These are phyloP conservation scores for Fragum sueziense DNA, from an alignment of 2,888 invertebrate genomes.

Conservation along the genomic window DNA sequence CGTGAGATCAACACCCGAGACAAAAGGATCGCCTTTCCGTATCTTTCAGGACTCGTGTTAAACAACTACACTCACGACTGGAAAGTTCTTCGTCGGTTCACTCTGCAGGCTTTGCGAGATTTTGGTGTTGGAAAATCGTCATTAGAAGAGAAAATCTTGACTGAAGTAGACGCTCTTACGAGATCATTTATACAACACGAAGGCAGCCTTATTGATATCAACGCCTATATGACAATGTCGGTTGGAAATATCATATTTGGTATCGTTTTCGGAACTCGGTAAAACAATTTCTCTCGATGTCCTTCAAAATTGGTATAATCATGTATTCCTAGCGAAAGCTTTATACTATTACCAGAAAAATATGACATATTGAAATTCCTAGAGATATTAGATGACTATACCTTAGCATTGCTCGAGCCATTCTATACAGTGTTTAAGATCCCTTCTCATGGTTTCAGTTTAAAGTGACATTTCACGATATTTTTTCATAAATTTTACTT, in stretches of 20 bases:
- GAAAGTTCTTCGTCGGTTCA: constrained; percentile 53
- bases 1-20: neutral
- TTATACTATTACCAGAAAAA: too few species aligned
- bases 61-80: constrained; percentile 48
- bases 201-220: constrained; percentile 33
- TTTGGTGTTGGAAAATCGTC: constrained; percentile 64
- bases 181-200: constrained; percentile 33
- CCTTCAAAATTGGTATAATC: too few species aligned
- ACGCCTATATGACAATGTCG: constrained; percentile 45
- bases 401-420: too few species aligned
- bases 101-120: constrained; percentile 56
- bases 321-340: too few species aligned
- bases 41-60: constrained; percentile 7
- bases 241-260: constrained; percentile 67
- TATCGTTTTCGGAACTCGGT: constrained; percentile 66
- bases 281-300: too few species aligned
- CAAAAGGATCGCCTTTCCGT: neutral
- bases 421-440: too few species aligned
- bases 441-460: too few species aligned
- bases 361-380: too few species aligned
- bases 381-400: too few species aligned
- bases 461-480: too few species aligned
- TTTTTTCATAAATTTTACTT: too few species aligned
- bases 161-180: constrained; percentile 52
- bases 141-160: constrained; percentile 59